These are phyloP conservation scores for Eidolon helvum DNA, from an alignment of 2,113 vertebrate genomes.

Conservation along the genomic window DNA sequence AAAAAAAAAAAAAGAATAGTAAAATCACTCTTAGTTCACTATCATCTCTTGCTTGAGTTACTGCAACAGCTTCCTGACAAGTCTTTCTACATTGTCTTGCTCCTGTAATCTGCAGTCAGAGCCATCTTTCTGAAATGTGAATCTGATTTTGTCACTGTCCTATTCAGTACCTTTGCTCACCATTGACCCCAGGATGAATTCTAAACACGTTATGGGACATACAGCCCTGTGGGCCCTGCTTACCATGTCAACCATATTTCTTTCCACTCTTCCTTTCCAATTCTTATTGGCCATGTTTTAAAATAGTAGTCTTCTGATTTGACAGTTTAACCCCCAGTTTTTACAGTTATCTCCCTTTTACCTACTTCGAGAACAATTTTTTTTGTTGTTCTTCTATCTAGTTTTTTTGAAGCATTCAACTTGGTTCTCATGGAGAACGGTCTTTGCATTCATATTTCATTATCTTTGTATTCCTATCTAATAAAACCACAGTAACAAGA, in stretches of 20 bases:
- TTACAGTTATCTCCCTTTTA: not conserved
- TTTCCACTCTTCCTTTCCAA: not conserved
- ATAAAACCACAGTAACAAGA: not conserved
- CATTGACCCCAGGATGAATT: not conserved
- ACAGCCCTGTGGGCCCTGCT: not conserved
- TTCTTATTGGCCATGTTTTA: not conserved
- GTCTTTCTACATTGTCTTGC: not conserved
- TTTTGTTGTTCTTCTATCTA: not conserved
- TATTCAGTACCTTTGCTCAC: not conserved
- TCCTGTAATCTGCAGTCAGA: not conserved
- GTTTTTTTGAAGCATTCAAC: constrained; percentile 18
- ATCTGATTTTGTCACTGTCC: constrained; percentile 16
- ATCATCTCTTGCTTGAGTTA: not conserved
- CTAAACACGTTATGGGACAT: not conserved
- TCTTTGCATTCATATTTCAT: not conserved
- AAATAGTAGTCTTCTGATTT: constrained; percentile 20
- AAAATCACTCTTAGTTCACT: not conserved
- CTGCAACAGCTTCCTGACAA: not conserved
- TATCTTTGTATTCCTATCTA: not conserved
- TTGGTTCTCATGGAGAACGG: not conserved
- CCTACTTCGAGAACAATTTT: not conserved
- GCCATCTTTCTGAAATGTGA: not conserved
- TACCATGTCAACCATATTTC: not conserved
- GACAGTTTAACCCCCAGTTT: not conserved
- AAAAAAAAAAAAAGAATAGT: not conserved